Evolutionary conservation across 2,797 vertebrate species (phyloP).

Genomic region (Limosa lapponica): DNA sequence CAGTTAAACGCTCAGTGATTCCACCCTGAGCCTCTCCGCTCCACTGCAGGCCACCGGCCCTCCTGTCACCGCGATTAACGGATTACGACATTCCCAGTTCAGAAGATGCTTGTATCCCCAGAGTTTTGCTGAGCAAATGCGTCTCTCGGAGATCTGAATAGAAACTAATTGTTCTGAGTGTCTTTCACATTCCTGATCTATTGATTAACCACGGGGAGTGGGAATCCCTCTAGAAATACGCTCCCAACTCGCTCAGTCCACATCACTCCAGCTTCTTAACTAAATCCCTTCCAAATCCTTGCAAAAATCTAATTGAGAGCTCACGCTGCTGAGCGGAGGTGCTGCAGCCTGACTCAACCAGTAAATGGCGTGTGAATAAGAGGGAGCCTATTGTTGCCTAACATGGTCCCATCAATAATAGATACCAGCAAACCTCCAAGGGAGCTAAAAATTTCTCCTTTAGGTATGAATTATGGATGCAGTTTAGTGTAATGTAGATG

Average conservation of each 20-base stretch:
- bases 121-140: neutral
- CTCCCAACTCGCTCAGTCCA: slow-evolving; percentile 1
- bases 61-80: neutral
- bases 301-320: slow-evolving; percentile 57
- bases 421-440: slow-evolving; percentile 82
- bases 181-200: neutral
- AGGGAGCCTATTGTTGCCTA: slow-evolving; percentile 80
- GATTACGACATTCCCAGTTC: neutral
- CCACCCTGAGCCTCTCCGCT: neutral
- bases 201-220: slow-evolving; percentile 41
- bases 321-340: slow-evolving; percentile 63
- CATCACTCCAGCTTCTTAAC: slow-evolving; percentile 57
- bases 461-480: slow-evolving; percentile 93
- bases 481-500: slow-evolving; percentile 84
- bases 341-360: slow-evolving; percentile 50
- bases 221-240: slow-evolving; percentile 49
- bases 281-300: slow-evolving; percentile 55
- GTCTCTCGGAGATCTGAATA: neutral
- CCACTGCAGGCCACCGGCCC: neutral
- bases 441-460: slow-evolving; percentile 87
- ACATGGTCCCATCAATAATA: slow-evolving; percentile 90
- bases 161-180: neutral
- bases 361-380: slow-evolving; percentile 84
- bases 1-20: neutral
- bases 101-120: neutral